Evolutionary conservation across 1,140 invertebrate genomes (phyloP), one percentile per base, ranked within the genome.

Genomic region (Heliconius congener): DNA sequence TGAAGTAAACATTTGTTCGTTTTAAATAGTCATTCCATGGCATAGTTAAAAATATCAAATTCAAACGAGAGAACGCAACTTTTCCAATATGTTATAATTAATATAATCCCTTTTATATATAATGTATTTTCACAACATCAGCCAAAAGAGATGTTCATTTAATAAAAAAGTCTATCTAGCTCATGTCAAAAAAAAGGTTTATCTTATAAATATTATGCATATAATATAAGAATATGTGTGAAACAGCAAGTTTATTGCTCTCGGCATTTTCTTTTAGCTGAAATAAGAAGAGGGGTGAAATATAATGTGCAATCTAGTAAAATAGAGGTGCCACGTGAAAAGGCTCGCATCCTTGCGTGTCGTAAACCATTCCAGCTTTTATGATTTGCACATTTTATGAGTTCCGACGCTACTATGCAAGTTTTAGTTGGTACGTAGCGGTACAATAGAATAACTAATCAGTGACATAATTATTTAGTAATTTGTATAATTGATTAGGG

Each of bases 361-460:
- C 82, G 84, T 89, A 88, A 88, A 87, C 87, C 83, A 88, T 91
- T 90, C 85, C 80, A 76, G 78, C 81, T 83, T 88, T 90, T 89
- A 91, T 86, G 84, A 84, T 89, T 87, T 88, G 86, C 85, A 85
- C 90, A 86, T 84, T 90, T 90, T 88, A 90, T 81, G 86, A 85
- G 83, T 87, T 86, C 81, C 79, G 83, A 77, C 60, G 84, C 79
- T 79, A 85, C 85, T 85, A 84, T 86, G 81, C 81, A 83, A 83
- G 81, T 82, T 83, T 84, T 71, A 84, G 74, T 83, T 85, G 84
- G 82, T 84, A 86, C 84, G 84, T 82, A 81, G 72, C 79, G 82
- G 82, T 83, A 86, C 83, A 81, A 80, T 78, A 71, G 77, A 30
- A 78, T 73, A 75, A 46, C 57, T 77, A 80, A 85, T 83, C 52